phyloP scores from a whole-genome alignment of 2,113 vertebrate species.

The Saguinus imperator region DNA sequence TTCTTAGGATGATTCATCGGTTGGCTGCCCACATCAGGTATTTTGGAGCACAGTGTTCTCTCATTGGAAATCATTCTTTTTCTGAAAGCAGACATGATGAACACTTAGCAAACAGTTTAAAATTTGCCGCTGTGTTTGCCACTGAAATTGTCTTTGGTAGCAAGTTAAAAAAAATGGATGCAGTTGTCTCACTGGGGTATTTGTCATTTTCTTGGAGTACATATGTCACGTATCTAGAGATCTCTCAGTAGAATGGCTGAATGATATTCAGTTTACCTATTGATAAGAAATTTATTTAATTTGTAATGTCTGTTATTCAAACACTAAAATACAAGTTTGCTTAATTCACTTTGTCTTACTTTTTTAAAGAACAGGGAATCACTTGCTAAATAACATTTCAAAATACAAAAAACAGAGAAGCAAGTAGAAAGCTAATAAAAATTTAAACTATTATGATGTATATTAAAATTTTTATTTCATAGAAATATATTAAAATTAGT shows the following conservation, averaged over 20 bases:
- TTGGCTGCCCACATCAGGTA: slow-evolving; percentile 37
- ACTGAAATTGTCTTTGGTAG: slow-evolving; percentile 40
- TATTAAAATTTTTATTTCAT: neutral
- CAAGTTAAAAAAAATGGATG: slow-evolving; percentile 44
- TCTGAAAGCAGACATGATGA: neutral
- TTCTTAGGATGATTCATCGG: slow-evolving; percentile 15
- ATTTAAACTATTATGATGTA: neutral
- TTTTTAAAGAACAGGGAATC: neutral
- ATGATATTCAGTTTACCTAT: neutral
- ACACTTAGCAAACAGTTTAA: slow-evolving; percentile 34
- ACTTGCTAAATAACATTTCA: neutral
- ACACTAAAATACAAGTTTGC: neutral
- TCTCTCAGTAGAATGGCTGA: neutral
- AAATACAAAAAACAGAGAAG: neutral
- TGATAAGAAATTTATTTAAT: slow-evolving; percentile 33
- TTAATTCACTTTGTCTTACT: neutral
- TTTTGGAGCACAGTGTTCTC: slow-evolving; percentile 46
- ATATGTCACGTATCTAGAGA: neutral
- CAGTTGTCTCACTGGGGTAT: neutral
- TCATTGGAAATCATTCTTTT: neutral
- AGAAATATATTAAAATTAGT: neutral
- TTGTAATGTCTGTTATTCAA: neutral
- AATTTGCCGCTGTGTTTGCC: slow-evolving; percentile 44
- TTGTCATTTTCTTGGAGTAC: slow-evolving; percentile 48
- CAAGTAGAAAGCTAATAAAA: neutral